Conservation (phyloP, 1,140 invertebrate genomes). For the Hylyphantes graminicola region DNA sequence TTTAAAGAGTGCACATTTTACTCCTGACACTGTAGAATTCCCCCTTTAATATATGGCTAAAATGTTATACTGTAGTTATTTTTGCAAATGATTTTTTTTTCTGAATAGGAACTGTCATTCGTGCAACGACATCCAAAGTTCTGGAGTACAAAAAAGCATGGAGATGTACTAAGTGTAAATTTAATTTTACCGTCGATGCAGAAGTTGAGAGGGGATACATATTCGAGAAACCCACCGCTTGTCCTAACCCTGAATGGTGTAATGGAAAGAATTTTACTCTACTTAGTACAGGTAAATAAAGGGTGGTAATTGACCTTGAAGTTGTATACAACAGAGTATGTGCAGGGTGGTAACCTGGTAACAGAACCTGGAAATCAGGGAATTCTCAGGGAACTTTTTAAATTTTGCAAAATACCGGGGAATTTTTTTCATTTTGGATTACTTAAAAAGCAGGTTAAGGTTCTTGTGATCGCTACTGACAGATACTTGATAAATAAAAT, state of each 20-base stretch:
- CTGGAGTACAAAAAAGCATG: conserved; percentile 80
- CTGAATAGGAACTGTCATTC: conserved; percentile 78
- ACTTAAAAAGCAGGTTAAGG: too few species aligned
- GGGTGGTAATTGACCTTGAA: background rate
- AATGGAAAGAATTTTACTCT: conserved; percentile 48
- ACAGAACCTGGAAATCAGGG: background rate
- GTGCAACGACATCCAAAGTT: conserved; percentile 80
- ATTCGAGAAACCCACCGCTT: conserved; percentile 38
- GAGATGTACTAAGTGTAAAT: conserved; percentile 82
- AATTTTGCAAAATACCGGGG: too few species aligned
- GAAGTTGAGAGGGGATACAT: conserved; percentile 42
- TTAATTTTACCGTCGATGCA: conserved; percentile 73
- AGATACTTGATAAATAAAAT: too few species aligned
- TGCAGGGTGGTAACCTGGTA: too few species aligned
- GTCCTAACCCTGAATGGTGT: conserved; percentile 52
- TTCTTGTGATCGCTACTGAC: too few species aligned
- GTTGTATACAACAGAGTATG: background rate
- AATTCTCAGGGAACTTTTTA: background rate
- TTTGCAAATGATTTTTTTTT: background rate
- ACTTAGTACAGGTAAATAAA: conserved; percentile 21
- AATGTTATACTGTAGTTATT: background rate
- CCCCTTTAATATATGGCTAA: too few species aligned
- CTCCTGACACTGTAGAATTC: too few species aligned
- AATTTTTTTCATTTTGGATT: too few species aligned
- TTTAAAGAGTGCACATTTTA: too few species aligned